Conservation (phyloP, 2,888 invertebrate species). For the Polydrusus tereticollis region DNA sequence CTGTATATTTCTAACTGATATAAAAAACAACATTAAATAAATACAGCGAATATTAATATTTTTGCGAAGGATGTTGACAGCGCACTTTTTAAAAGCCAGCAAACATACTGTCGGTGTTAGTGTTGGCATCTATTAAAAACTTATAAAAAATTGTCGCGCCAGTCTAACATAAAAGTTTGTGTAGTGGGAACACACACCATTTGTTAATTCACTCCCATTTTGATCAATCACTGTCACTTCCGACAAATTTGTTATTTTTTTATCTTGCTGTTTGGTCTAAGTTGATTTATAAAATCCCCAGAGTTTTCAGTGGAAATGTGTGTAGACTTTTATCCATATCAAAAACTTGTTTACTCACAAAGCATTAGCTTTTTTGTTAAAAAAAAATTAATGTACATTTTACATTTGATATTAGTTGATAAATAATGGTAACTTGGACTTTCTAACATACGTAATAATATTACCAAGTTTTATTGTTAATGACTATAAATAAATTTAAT, state of each 20-base stretch:
- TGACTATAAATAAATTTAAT: no score
- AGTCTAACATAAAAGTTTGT: conserved; percentile 24
- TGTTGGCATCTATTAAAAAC: conserved; percentile 20
- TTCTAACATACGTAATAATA: no score
- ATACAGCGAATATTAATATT: background rate
- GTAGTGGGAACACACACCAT: conserved; percentile 21
- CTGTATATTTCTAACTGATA: background rate
- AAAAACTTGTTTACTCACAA: background rate
- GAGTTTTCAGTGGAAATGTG: conserved; percentile 10
- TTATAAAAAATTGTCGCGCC: conserved; percentile 20
- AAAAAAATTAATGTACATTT: background rate
- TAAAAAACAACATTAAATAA: background rate
- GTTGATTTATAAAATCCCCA: conserved; percentile 27
- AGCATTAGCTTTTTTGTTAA: background rate
- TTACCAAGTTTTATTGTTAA: no score
- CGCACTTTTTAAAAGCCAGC: background rate
- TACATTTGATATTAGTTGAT: background rate
- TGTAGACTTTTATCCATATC: conserved; percentile 15
- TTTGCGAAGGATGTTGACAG: background rate
- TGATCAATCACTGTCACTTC: conserved; percentile 38
- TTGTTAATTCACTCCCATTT: conserved; percentile 28
- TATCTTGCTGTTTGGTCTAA: conserved; percentile 24
- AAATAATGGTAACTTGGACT: no score
- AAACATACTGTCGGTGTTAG: background rate
- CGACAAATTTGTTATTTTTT: conserved; percentile 30